Percentiles rank a stretch among this genome's conserved stretches.
Conservation (phyloP, 1,140 invertebrate species). For the Pseudomyrmex pallidus region DNA sequence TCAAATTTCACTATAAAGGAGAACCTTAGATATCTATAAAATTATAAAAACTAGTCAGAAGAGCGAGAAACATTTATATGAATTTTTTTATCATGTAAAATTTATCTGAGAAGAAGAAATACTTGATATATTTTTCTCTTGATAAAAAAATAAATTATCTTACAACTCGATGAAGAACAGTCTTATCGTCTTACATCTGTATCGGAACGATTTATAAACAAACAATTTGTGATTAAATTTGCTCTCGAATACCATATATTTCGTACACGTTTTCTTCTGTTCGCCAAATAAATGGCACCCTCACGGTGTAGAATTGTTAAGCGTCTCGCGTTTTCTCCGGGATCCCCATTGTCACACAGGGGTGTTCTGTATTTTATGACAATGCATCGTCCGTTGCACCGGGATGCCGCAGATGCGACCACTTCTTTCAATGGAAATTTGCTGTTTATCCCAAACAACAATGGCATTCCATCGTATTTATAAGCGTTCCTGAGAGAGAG, state of each 20-base stretch:
- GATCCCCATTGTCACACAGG: slow-evolving; percentile 55
- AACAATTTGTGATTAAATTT: not conserved
- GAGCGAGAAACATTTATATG: too few relatives aligned
- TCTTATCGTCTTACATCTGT: not conserved
- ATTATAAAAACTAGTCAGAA: too few relatives aligned
- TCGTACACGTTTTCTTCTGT: not conserved
- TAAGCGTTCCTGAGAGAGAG: slow-evolving; percentile 13
- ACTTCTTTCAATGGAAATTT: slow-evolving; percentile 27
- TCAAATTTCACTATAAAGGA: not conserved
- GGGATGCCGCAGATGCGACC: slow-evolving; percentile 59
- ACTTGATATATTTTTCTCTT: too few relatives aligned
- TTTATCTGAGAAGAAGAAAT: too few relatives aligned
- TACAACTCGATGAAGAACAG: not conserved
- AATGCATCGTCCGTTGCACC: slow-evolving; percentile 64
- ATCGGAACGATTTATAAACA: not conserved
- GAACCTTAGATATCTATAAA: too few relatives aligned
- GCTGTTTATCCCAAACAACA: slow-evolving; percentile 9
- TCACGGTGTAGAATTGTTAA: slow-evolving; percentile 39
- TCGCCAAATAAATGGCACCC: not conserved
- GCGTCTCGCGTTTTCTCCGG: not conserved
- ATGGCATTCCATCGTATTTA: slow-evolving; percentile 24
- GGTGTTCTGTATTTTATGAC: slow-evolving; percentile 52
- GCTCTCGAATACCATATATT: too few relatives aligned
- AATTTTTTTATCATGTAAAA: too few relatives aligned
- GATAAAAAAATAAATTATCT: too few relatives aligned